Conservation (phyloP, 2,797 vertebrate genomes). For the Halcyon smyrnensis region DNA sequence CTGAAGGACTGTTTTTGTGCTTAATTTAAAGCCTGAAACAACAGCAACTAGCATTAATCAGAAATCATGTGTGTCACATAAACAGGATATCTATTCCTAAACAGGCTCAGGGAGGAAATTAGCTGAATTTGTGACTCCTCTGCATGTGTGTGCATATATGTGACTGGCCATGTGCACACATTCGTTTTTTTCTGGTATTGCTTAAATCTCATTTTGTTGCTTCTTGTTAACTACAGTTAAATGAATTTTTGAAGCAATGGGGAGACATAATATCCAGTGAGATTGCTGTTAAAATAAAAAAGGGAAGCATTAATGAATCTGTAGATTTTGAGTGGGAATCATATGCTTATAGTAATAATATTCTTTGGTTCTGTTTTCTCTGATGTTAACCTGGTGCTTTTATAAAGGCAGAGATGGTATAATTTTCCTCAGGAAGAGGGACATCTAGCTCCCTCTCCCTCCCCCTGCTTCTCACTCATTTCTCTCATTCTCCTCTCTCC, state of each 20-base stretch:
- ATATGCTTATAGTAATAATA: background rate
- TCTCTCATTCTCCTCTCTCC: background rate
- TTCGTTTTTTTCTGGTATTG: background rate
- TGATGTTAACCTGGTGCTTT: background rate
- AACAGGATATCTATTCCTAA: background rate
- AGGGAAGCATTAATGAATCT: background rate
- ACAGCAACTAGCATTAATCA: background rate
- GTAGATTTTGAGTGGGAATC: background rate
- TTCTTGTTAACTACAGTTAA: background rate
- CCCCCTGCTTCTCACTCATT: background rate
- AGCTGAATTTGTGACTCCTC: background rate
- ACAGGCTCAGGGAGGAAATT: background rate
- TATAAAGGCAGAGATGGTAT: background rate
- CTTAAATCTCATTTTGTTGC: background rate
- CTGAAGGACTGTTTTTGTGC: background rate
- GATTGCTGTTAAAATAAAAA: background rate
- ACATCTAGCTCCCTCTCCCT: background rate
- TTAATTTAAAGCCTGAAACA: background rate
- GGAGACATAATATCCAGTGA: background rate
- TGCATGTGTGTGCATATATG: background rate
- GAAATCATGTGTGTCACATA: background rate
- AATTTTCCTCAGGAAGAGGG: background rate
- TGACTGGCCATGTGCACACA: accelerated
- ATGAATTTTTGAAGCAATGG: background rate
- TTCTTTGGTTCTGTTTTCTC: background rate